These are phyloP conservation scores for Sander lucioperca DNA, from an alignment of 2,113 vertebrate genomes.

Conservation along the genomic window DNA sequence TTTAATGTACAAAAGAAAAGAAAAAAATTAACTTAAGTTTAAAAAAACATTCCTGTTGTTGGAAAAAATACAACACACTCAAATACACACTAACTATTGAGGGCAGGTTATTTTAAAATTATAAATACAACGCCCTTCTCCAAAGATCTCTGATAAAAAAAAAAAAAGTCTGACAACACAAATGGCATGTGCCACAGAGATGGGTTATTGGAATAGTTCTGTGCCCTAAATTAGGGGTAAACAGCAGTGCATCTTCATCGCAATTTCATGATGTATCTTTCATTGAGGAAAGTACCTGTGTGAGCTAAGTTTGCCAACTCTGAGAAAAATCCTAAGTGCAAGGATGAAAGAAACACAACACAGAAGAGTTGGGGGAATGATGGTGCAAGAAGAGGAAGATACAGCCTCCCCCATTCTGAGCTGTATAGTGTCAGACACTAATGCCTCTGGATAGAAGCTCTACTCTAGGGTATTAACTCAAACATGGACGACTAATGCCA, in stretches of 20 bases:
- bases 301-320: constrained; percentile 54
- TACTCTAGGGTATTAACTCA: constrained; percentile 82
- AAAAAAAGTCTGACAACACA: constrained; percentile 14
- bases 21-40: neutral
- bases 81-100: neutral
- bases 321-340: constrained; percentile 44
- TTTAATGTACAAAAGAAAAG: neutral
- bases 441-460: constrained; percentile 77
- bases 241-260: constrained; percentile 31
- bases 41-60: neutral
- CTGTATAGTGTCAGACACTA: constrained; percentile 77
- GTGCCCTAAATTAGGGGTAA: constrained; percentile 22
- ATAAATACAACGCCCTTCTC: neutral
- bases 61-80: constrained; percentile 1
- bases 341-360: constrained; percentile 44
- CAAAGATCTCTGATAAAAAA: neutral
- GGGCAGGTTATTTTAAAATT: constrained; percentile 40
- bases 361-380: constrained; percentile 26
- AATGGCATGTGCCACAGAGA: neutral
- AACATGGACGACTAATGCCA: constrained; percentile 82
- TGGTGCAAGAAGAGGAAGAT: constrained; percentile 46
- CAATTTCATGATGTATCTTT: constrained; percentile 26
- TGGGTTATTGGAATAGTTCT: neutral
- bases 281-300: constrained; percentile 26
- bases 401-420: constrained; percentile 62